Conservation (phyloP, 2,797 vertebrate species). For the Cheirogaleus major region DNA sequence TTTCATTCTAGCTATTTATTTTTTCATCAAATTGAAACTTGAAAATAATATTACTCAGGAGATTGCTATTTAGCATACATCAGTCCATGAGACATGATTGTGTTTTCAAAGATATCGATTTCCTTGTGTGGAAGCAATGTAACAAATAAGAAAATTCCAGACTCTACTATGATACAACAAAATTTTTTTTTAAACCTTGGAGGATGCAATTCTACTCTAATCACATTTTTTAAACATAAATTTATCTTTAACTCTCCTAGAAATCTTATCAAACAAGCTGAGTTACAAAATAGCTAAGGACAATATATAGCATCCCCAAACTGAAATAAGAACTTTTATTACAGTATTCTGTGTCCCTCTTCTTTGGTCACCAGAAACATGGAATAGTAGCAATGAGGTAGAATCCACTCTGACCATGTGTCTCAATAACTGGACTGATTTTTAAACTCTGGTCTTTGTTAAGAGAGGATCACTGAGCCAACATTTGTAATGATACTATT, state of each 20-base stretch:
- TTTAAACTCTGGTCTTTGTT: background rate
- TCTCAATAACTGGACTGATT: background rate
- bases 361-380: background rate
- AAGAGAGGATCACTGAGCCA: background rate
- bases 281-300: background rate
- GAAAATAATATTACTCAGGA: conserved; percentile 49
- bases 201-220: background rate
- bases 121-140: background rate
- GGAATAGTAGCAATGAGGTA: background rate
- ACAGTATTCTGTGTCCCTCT: background rate
- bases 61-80: conserved; percentile 11
- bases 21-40: conserved; percentile 14
- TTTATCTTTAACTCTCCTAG: background rate
- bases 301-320: background rate
- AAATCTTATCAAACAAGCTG: background rate
- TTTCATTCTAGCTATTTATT: conserved; percentile 28
- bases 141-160: conserved; percentile 13
- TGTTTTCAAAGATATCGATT: conserved; percentile 48
- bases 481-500: background rate
- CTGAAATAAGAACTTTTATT: background rate
- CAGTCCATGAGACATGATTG: conserved; percentile 11
- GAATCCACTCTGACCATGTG: background rate
- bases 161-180: background rate
- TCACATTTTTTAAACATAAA: background rate
- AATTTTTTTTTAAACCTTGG: background rate